Evolutionary conservation across 2,113 vertebrate genomes (phyloP), one percentile per base, ranked within the genome.

Genomic region (Saguinus midas): DNA sequence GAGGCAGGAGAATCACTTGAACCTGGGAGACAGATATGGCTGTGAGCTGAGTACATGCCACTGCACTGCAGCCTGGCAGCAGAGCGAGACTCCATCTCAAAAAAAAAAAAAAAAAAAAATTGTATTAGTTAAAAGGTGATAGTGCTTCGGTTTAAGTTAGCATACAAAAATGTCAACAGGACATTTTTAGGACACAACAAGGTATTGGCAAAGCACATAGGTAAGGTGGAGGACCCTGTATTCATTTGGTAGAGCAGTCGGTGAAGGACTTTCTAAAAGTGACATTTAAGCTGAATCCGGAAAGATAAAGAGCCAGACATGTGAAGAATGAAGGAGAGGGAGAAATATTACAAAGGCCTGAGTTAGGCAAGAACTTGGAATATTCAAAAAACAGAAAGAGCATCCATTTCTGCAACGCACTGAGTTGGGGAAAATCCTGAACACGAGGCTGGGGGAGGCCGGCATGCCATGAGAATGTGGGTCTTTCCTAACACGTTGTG

Each of bases 241-340:
- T 55, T 89, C 45, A 64, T 64, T 27, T 64, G 32, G 7, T 25
- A 73, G 37, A 72, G 32, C 45, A 32, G 58, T 50, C 21, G 43
- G 25, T 6, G 40, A 93, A 78, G 57, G 89, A 25, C 64, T 95
- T 80, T 83, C 55, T 86, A 50, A 89, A 45, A 81, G 83, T 87
- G 72, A 48, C 84, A 82, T 93, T 80, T 88, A 73, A 92, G 37
- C 29, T 97, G 70, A 80, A 81, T 88, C 48, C 43, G 57, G 76
- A 61, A 92, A 96, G 91, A 92, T 50, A 78, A 96, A 75, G 52
- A 94, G 61, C 52, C 45, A 87, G 43, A 17, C 87, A 40, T 75
- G 68, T 91, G 61, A 93, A 61, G 68, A 75, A 79, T 72, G n/a
- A 78, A 68, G 43, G 58, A 45, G 27, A 18, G 14, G 17, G 32